phyloP scores from a whole-genome alignment of 2,888 invertebrate genomes.

The Zygaena filipendulae region DNA sequence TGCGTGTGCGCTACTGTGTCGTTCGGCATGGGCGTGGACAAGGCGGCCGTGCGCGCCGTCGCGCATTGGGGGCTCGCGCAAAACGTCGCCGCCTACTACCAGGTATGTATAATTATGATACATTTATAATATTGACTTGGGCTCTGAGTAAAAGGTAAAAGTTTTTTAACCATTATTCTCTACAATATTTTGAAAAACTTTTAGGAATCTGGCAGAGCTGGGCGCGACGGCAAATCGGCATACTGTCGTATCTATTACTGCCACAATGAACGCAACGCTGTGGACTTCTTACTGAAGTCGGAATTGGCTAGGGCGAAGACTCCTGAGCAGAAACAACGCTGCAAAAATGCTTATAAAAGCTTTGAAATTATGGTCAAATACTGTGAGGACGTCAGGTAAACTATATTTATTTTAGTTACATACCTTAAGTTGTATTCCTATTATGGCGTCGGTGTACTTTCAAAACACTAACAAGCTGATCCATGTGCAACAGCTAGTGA shows the following conservation, averaged over 20 bases:
- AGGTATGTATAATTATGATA: conserved; percentile 41
- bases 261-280: conserved; percentile 80
- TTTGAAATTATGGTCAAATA: conserved; percentile 88
- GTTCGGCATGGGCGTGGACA: conserved; percentile 99
- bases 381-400: conserved; percentile 82
- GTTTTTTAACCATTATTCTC: neutral
- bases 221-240: conserved; percentile 91
- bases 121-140: neutral
- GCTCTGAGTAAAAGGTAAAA: too few relatives aligned
- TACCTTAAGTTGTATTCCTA: too few relatives aligned
- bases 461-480: too few relatives aligned
- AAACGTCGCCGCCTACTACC: conserved; percentile 94
- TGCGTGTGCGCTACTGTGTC: conserved; percentile 97
- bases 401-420: too few relatives aligned
- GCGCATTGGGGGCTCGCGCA: conserved; percentile 97
- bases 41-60: conserved; percentile 94
- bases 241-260: conserved; percentile 94
- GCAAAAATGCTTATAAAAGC: conserved; percentile 76
- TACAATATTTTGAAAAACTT: conserved; percentile 2
- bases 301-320: conserved; percentile 73
- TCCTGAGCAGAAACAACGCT: conserved; percentile 64
- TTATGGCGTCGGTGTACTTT: too few relatives aligned
- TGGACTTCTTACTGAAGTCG: conserved; percentile 80
- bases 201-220: conserved; percentile 96
- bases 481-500: too few relatives aligned